Conservation (phyloP, 1,140 invertebrate species). For the Drosophila arawakana region DNA sequence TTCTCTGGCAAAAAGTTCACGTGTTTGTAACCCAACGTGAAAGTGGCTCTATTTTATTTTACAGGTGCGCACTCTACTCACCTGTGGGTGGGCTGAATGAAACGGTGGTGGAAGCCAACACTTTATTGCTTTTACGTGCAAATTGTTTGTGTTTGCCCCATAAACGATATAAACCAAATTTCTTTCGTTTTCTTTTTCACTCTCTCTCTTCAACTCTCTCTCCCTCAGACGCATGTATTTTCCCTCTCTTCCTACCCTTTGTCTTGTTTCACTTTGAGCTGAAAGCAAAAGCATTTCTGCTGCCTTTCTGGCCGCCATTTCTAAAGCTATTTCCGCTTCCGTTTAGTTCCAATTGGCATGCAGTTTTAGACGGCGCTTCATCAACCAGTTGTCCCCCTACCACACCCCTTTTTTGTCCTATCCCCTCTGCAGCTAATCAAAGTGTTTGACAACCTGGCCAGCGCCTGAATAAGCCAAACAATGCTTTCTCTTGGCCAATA, state of each 20-base stretch:
- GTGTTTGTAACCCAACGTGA: slow-evolving; percentile 7
- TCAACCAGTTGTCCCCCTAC: neutral
- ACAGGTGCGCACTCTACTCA: slow-evolving; percentile 12
- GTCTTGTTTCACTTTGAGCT: slow-evolving; percentile 66
- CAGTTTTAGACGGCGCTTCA: slow-evolving; percentile 22
- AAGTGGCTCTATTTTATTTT: slow-evolving; percentile 58
- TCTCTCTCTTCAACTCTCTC: neutral
- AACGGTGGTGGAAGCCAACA: slow-evolving; percentile 2
- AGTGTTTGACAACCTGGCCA: slow-evolving; percentile 38
- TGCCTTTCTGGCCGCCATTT: slow-evolving; percentile 1
- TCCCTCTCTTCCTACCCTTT: neutral
- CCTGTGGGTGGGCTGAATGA: neutral
- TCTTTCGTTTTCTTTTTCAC: slow-evolving; percentile 31
- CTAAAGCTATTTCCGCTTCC: slow-evolving; percentile 13
- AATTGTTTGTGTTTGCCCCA: slow-evolving; percentile 74
- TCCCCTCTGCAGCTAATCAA: slow-evolving; percentile 56
- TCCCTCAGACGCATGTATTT: neutral
- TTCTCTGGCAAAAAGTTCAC: slow-evolving; percentile 2
- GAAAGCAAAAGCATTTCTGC: slow-evolving; percentile 50
- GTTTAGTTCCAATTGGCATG: slow-evolving; percentile 44
- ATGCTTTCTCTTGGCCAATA: slow-evolving; percentile 35
- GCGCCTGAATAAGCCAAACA: slow-evolving; percentile 5
- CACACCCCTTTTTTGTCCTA: neutral
- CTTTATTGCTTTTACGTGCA: slow-evolving; percentile 79
- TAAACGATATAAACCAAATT: slow-evolving; percentile 75